Conservation (phyloP, 2,113 vertebrate genomes). For the Gobio gobio region DNA sequence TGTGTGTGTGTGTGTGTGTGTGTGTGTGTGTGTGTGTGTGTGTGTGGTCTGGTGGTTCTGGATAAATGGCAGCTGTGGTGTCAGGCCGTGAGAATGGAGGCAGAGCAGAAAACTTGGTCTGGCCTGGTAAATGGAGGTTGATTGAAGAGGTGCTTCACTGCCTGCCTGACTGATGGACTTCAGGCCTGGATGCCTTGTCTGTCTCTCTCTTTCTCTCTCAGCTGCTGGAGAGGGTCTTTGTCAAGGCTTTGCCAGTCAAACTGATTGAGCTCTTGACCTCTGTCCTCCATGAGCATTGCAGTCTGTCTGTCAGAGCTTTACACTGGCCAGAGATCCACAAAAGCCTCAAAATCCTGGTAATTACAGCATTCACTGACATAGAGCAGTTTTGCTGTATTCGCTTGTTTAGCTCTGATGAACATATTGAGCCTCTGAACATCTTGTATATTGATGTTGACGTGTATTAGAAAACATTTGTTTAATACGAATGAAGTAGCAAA, state of each 20-base stretch:
- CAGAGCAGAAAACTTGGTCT: slow-evolving; percentile 57
- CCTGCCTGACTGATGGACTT: slow-evolving; percentile 67
- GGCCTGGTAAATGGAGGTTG: slow-evolving; percentile 59
- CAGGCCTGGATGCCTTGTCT: slow-evolving; percentile 54
- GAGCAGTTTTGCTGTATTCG: background rate
- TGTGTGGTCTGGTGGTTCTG: slow-evolving; percentile 44
- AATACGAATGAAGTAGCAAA: background rate
- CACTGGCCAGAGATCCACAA: slow-evolving; percentile 35
- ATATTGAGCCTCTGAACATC: background rate
- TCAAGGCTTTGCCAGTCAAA: slow-evolving; percentile 66
- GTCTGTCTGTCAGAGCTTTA: slow-evolving; percentile 34
- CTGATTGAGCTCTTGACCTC: slow-evolving; percentile 62
- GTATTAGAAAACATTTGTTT: background rate
- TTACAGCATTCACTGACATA: background rate
- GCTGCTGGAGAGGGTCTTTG: slow-evolving; percentile 51
- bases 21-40: slow-evolving; percentile 39
- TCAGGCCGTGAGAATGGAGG: slow-evolving; percentile 62
- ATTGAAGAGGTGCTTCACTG: slow-evolving; percentile 61
- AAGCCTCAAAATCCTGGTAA: slow-evolving; percentile 16
- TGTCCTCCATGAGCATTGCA: slow-evolving; percentile 48
- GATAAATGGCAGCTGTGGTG: slow-evolving; percentile 64
- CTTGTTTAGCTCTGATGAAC: background rate
- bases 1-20: slow-evolving; percentile 12
- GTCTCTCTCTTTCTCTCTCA: slow-evolving; percentile 2
- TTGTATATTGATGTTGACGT: background rate